Evolutionary conservation across 2,888 invertebrate species (phyloP).

Genomic region (Pachycephus smyrnensis): DNA sequence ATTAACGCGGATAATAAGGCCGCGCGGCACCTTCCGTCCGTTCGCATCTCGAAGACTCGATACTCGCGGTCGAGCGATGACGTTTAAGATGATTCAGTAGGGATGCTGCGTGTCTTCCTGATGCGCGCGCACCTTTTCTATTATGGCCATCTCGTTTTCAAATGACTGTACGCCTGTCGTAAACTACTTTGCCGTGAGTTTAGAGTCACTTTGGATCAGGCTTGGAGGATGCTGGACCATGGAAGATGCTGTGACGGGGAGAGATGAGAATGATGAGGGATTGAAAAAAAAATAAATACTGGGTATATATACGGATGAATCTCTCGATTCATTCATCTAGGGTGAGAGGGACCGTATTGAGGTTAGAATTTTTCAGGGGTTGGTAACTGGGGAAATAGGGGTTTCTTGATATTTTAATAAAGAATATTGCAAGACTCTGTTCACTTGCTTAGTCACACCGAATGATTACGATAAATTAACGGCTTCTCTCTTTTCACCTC

Average conservation of each 20-base stretch:
- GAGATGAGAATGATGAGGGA: neutral
- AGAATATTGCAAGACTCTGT: constrained; percentile 54
- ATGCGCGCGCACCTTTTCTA: neutral
- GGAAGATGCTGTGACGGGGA: neutral
- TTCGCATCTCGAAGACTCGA: neutral
- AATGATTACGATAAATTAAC: constrained; percentile 60
- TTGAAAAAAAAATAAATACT: neutral
- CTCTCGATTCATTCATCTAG: too few species aligned
- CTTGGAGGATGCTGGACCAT: too few species aligned
- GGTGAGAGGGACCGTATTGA: too few species aligned
- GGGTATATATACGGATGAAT: too few species aligned
- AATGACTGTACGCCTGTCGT: too few species aligned
- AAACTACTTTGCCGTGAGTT: too few species aligned
- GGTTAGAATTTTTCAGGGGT: too few species aligned
- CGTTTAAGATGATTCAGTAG: neutral
- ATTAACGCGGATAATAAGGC: constrained; percentile 10
- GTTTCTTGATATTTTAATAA: constrained; percentile 58
- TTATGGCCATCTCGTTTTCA: neutral
- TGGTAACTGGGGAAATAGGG: neutral
- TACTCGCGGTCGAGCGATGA: neutral
- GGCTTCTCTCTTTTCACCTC: constrained; percentile 27
- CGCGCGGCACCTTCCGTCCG: neutral
- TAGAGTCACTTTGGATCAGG: too few species aligned
- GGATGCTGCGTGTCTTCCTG: neutral
- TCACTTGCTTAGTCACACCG: constrained; percentile 59